Evolutionary conservation across 2,797 vertebrate genomes (phyloP).

Genomic region (Gobio occitaniae): DNA sequence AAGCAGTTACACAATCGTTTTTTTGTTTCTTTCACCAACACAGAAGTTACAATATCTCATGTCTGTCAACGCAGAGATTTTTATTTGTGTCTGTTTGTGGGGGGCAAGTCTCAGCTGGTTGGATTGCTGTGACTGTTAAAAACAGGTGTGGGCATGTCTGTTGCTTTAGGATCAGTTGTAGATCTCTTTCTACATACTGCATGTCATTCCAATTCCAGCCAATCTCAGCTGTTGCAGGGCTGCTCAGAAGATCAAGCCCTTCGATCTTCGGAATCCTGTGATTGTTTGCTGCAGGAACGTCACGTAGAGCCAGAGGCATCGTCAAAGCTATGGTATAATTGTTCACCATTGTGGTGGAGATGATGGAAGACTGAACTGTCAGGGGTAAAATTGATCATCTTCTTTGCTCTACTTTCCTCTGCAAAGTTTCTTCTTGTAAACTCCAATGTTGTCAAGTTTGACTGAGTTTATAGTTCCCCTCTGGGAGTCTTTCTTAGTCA

Average conservation of each 20-base stretch:
- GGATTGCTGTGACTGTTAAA: conserved; percentile 56
- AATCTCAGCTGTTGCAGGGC: conserved; percentile 60
- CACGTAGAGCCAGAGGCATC: neutral
- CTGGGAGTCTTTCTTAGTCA: conserved; percentile 5
- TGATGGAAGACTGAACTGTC: neutral
- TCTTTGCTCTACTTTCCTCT: conserved; percentile 5
- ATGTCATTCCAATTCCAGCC: conserved; percentile 55
- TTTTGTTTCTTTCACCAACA: conserved; percentile 25
- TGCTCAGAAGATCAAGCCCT: conserved; percentile 14
- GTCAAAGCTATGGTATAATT: neutral
- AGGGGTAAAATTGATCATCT: neutral
- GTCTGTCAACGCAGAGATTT: conserved; percentile 41
- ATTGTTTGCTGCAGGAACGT: conserved; percentile 42
- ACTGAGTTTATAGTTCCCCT: conserved; percentile 25
- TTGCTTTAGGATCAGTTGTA: conserved; percentile 56
- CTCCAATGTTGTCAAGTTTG: conserved; percentile 14
- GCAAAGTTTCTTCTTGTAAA: neutral
- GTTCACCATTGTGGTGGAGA: conserved; percentile 7
- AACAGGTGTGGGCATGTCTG: conserved; percentile 59
- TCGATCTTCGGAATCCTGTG: conserved; percentile 39
- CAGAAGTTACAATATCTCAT: conserved; percentile 21
- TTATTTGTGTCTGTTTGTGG: conserved; percentile 56
- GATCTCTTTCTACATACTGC: conserved; percentile 48
- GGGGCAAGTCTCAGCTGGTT: conserved; percentile 61
- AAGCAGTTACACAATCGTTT: conserved; percentile 28